Evolutionary conservation across 2,113 vertebrate species (phyloP), one percentile per base, ranked within the genome.

Genomic region (Acanthochromis polyacanthus): DNA sequence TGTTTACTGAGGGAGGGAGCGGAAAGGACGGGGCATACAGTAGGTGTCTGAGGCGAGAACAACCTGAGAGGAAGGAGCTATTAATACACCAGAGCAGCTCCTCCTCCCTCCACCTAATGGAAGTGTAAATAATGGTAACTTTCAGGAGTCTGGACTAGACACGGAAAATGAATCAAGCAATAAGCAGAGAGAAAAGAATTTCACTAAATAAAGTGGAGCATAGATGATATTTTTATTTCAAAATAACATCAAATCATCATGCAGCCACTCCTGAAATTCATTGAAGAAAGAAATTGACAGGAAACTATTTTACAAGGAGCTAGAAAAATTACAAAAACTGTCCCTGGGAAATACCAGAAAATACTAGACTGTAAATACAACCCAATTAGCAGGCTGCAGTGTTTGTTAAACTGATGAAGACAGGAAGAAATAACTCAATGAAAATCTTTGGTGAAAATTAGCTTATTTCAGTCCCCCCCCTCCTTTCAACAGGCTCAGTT

Each of bases 41-140:
- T 58, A 75, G 67, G 63, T 65, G 60, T 84, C 65, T 73, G 83
- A 74, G 66, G 79, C 59, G 75, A 85, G 78, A 77, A 73, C 50
- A 85, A 76, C 30, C 78, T 61, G 56, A 62, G 80, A 55, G 79
- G 75, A 80, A 86, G 46, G 28, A 59, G 62, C 75, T 83, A 83
- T 70, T 78, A 82, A 83, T 85, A 80, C 25, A 72, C 74, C 38
- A 30, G 53, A 57, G 46, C 40, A 15, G 40, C 70, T 72, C 64
- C 56, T 76, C 61, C 15, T 73, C 19, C 40, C 15, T 60, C 62
- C 51, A 25, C 80, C 62, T 84, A 77, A 87, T 74, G 75, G 61
- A 70, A 78, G 50, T 62, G 57, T 70, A 86, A 86, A 89, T 69
- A 86, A 70, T 66, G 62, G 25, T 50, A 70, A 36, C n/a, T 61